Evolutionary conservation across 2,888 invertebrate species (phyloP).

Genomic region (Peribatodes rhomboidaria): DNA sequence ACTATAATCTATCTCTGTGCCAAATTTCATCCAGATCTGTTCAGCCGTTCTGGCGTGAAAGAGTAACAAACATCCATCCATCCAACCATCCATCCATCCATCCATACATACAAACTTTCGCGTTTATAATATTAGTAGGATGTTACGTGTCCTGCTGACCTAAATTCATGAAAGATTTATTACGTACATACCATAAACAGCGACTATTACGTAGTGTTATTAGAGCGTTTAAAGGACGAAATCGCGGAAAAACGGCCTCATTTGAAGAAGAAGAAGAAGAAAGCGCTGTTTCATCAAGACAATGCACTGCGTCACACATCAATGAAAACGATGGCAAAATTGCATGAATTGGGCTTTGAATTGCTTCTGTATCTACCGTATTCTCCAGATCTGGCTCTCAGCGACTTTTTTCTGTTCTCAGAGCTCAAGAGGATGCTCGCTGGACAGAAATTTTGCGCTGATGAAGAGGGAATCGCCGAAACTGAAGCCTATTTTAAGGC

Average conservation of each 20-base stretch:
- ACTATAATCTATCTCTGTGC: too few species aligned
- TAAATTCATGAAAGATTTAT: too few species aligned
- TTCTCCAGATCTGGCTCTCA: not conserved
- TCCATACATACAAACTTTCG: too few species aligned
- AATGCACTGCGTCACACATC: not conserved
- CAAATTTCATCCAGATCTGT: too few species aligned
- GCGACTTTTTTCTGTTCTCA: not conserved
- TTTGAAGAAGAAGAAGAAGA: not conserved
- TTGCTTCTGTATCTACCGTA: not conserved
- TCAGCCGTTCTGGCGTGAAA: too few species aligned
- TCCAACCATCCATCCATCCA: too few species aligned
- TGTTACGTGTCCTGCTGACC: too few species aligned
- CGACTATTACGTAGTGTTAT: too few species aligned
- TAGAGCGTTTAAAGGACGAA: not conserved
- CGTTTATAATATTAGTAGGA: too few species aligned
- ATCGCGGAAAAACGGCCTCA: not conserved
- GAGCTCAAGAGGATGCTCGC: not conserved
- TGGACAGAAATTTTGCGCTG: not conserved
- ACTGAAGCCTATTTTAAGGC: conserved; percentile 2
- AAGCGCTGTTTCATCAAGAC: conserved; percentile 3
- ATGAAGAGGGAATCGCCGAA: not conserved
- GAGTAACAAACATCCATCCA: too few species aligned
- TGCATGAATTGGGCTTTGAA: not conserved
- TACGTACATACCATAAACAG: too few species aligned
- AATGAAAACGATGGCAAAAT: not conserved